Evolutionary conservation across 2,797 vertebrate species (phyloP), one percentile per base, ranked within the genome.

Genomic region (Thalassophryne amazonica): DNA sequence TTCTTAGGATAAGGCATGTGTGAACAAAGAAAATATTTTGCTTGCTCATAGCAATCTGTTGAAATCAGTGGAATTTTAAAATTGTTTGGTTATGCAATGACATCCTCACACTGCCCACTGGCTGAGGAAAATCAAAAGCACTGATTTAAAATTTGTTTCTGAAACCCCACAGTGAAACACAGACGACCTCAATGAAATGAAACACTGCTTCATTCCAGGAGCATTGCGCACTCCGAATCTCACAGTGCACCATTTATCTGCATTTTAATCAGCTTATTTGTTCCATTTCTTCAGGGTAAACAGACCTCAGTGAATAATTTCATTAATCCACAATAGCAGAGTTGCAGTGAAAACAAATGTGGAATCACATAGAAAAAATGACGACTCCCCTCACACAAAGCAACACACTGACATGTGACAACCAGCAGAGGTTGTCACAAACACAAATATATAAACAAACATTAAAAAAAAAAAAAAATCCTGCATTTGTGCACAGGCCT

Each of bases 1-100:
- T 84, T 89, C 64, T 80, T 84, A 85, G 89, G 85, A 90, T 84
- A 84, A 88, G 87, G 85, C 80, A 72, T 88, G 83, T 69, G 69
- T 52, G 78, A 68, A 81, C 84, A 89, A 88, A 90, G 87, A 90
- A 86, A 90, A 90, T 81, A 79, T 85, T 87, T 81, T 68, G 69
- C 84, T 84, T 78, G 69, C 76, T 88, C 60, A 55, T 25, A 54
- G 58, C 83, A 82, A 85, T 87, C 85, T 89, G 91, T 68, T 72
- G 60, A 75, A 76, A 73, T 55, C 60, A 8, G 59, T 51, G 73
- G 75, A 83, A 88, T 86, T 56, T 76, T 43, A 39, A 31, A 79
- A 77, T 64, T 76, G 45, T 72, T 78, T 78, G 51, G 17, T 39
- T 56, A 35, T 12, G 46, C 38, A 57, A 45, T 38, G 48, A 53